Conservation (phyloP, 2,113 vertebrate species). For the Gallinago jamesoni region DNA sequence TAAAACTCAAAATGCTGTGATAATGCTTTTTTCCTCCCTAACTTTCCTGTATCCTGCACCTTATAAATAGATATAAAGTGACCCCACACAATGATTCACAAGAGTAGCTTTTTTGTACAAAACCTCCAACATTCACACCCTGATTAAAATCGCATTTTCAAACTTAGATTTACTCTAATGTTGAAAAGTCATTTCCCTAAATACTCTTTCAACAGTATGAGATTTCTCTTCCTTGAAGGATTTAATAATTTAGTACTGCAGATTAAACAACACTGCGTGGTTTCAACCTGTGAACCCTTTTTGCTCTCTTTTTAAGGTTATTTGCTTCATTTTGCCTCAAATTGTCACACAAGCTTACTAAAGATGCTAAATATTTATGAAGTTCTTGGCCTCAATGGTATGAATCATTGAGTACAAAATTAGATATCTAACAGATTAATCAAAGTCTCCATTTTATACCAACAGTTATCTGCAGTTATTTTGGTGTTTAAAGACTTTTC, state of each 20-base stretch:
- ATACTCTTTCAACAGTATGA: neutral
- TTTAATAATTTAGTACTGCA: constrained; percentile 13
- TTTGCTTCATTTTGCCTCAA: constrained; percentile 26
- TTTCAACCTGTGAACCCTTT: constrained; percentile 24
- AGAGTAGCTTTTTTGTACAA: neutral
- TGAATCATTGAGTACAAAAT: constrained; percentile 20
- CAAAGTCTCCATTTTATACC: neutral
- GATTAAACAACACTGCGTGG: neutral
- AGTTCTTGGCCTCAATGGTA: neutral
- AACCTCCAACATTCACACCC: neutral
- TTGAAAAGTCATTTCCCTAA: neutral
- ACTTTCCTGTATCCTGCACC: neutral
- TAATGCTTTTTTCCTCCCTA: neutral
- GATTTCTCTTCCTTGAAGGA: neutral
- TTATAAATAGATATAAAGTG: neutral
- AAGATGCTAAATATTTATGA: constrained; percentile 47
- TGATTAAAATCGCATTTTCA: neutral
- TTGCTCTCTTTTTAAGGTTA: neutral
- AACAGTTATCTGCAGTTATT: neutral
- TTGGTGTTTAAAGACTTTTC: neutral
- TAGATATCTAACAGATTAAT: constrained; percentile 18
- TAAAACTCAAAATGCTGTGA: neutral
- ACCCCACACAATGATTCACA: neutral
- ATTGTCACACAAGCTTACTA: neutral
- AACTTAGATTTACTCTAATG: neutral